Evolutionary conservation across 2,113 vertebrate genomes (phyloP).

Genomic region (Tenebrosternarchus preto): DNA sequence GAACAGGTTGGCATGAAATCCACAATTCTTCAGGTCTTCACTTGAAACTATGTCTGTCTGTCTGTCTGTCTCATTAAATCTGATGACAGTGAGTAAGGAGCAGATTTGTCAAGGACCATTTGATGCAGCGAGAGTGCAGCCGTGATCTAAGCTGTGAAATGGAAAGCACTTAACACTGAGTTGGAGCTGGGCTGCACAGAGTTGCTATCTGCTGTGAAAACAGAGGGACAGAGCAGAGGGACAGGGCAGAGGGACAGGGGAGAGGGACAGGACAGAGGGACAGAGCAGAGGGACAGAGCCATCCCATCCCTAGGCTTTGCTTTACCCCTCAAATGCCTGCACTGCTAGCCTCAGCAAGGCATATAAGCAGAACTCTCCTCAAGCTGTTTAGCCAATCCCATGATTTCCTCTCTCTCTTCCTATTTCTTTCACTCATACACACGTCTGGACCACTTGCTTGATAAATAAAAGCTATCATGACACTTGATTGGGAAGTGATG

Average conservation of each 20-base stretch:
- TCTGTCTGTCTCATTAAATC: no score
- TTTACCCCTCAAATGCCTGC: neutral
- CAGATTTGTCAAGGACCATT: neutral
- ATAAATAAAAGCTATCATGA: conserved; percentile 69
- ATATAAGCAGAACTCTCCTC: conserved; percentile 36
- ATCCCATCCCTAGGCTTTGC: neutral
- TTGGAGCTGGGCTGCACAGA: neutral
- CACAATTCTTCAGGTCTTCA: no score
- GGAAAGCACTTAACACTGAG: neutral
- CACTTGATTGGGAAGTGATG: conserved; percentile 45
- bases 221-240: neutral
- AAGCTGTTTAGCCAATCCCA: conserved; percentile 25
- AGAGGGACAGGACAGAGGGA: neutral
- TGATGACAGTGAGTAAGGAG: no score
- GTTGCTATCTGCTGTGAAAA: conserved; percentile 6
- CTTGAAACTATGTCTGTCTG: no score
- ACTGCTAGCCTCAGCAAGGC: conserved; percentile 33
- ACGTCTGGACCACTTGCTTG: conserved; percentile 61
- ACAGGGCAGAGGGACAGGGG: neutral
- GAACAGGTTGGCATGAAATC: no score
- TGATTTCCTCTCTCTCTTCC: neutral
- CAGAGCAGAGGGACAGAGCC: neutral
- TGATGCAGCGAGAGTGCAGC: no score
- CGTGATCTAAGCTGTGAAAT: no score
- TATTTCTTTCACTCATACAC: conserved; percentile 43